Percentiles rank a stretch among this genome's conserved stretches.
Evolutionary conservation across 2,797 vertebrate species (phyloP).

Genomic region (Acanthurus tractus): DNA sequence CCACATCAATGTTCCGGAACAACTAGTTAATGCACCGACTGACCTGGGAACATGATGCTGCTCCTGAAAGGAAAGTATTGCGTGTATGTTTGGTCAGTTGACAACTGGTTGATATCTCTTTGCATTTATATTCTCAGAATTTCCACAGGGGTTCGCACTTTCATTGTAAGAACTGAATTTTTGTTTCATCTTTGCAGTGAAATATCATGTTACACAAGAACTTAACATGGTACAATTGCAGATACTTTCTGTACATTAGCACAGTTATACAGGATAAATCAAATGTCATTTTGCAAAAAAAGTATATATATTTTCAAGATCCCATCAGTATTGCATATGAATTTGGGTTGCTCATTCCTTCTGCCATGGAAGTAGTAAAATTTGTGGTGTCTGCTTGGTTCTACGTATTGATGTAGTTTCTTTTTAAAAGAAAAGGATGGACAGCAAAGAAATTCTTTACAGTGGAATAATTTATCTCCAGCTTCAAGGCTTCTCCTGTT

Average conservation of each 20-base stretch:
- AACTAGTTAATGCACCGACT: slow-evolving; percentile 47
- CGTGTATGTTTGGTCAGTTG: slow-evolving; percentile 31
- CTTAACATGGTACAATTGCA: slow-evolving; percentile 23
- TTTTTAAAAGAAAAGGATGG: slow-evolving; percentile 19
- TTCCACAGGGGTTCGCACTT: slow-evolving; percentile 53
- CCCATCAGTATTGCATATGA: neutral
- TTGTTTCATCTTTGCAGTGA: slow-evolving; percentile 26
- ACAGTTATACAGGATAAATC: slow-evolving; percentile 36
- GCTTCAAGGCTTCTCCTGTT: neutral
- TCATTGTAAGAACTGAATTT: slow-evolving; percentile 29
- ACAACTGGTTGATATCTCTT: neutral
- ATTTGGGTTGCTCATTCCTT: slow-evolving; percentile 17
- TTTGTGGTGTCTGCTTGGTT: slow-evolving; percentile 12
- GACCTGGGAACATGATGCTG: slow-evolving; percentile 27
- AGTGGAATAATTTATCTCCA: slow-evolving; percentile 10
- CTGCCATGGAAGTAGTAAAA: slow-evolving; percentile 22
- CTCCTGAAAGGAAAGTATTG: slow-evolving; percentile 19
- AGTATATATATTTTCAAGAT: neutral
- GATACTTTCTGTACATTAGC: slow-evolving; percentile 28
- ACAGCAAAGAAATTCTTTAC: slow-evolving; percentile 3
- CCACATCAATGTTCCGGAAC: slow-evolving; percentile 14
- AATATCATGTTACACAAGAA: slow-evolving; percentile 6
- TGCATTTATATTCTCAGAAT: slow-evolving; percentile 34
- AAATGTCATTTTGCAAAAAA: slow-evolving; percentile 31
- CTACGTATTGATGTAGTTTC: slow-evolving; percentile 30